A percentile compares a stretch with the other conserved stretches of the same genome.
phyloP scores from a whole-genome alignment of 64 coral and sea anemone species.

The Anthopleura sola region DNA sequence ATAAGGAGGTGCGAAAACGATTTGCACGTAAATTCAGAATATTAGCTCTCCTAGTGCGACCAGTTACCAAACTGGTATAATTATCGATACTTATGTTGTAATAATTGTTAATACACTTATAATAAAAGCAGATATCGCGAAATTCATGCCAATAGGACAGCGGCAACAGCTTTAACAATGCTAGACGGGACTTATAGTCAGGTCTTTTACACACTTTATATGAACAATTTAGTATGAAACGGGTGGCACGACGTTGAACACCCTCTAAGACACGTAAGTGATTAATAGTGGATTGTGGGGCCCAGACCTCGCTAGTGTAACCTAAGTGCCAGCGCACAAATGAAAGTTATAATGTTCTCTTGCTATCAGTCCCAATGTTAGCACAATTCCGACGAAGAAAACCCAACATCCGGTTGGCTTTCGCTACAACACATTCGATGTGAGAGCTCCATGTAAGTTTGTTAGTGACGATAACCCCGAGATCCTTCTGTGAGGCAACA shows the following conservation, averaged over 20 bases:
- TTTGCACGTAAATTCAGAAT: too few relatives aligned
- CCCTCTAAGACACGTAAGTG: not conserved
- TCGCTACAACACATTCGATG: constrained; percentile 37
- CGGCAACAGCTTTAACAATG: not conserved
- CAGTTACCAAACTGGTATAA: not conserved
- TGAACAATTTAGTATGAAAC: constrained; percentile 14
- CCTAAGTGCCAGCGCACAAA: constrained; percentile 26
- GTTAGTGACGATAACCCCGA: constrained; percentile 28
- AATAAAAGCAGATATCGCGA: constrained; percentile 11
- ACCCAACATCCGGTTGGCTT: constrained; percentile 44
- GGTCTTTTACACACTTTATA: not conserved
- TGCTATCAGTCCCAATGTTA: not conserved
- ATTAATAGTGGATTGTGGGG: constrained; percentile 34
- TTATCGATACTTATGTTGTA: not conserved
- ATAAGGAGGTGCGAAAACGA: too few relatives aligned
- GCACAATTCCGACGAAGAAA: constrained; percentile 32
- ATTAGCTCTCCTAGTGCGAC: not conserved
- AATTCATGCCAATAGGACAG: constrained; percentile 21
- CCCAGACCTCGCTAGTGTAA: constrained; percentile 30
- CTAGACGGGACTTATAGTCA: constrained; percentile 12
- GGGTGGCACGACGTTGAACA: constrained; percentile 21
- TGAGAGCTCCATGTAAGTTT: constrained; percentile 45
- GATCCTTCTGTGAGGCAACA: constrained; percentile 46
- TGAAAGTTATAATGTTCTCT: constrained; percentile 22
- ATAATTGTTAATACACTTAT: not conserved